Base-by-base conservation (phyloP, 1,140 invertebrate genomes). In the Oscheius sp. region DNA sequence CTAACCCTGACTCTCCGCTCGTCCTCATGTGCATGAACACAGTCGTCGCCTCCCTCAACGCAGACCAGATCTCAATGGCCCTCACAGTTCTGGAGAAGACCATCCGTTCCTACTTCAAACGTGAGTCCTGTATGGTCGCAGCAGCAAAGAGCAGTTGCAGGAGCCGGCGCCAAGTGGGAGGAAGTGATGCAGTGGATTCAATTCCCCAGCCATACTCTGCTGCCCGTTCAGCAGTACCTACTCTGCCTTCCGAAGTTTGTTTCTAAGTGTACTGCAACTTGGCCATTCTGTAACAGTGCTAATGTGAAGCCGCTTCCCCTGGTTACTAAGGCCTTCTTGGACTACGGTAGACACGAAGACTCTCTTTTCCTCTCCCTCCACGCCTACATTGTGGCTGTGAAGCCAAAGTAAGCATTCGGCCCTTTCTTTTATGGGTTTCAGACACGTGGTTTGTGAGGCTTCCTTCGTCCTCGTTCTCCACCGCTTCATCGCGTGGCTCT, bases 21-120 rank as follows among this genome's bases (percentile, higher is more conserved):
- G 31, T 74, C 26, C 55, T 74, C 0, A 68, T 64, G 10, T 74
- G 49, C 35, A 28, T 68, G 1, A 67, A 74, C 28, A 74, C 72
- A 2, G 10, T 74, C 28, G 34, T 74, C 34, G 72, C 23, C n/a
- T 74, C 72, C 31, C 55, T 74, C 35, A 74, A 74, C 34, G 29
- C 3, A 18, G 72, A 74, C 55, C 72, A 74, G 23, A 10, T 61
- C 3, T 46, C 72, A 49, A 74, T 65, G 20, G 72, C 64, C 15
- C 29, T 74, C 7, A 67, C 59, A 74, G 72, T 74, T 29, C 29
- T 74, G 18, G 65, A 74, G n/a, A 68, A 59, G 29, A 31, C 65
- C 18, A 29, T 74, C 23, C 7, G 4, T 18, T 34, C 63, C 3
- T 74, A 74, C 29, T 74, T 74, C 29, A 34, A 58, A 13, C 42